Base-by-base conservation (phyloP, 2,797 vertebrate species). In the Spinus olivaceus region DNA sequence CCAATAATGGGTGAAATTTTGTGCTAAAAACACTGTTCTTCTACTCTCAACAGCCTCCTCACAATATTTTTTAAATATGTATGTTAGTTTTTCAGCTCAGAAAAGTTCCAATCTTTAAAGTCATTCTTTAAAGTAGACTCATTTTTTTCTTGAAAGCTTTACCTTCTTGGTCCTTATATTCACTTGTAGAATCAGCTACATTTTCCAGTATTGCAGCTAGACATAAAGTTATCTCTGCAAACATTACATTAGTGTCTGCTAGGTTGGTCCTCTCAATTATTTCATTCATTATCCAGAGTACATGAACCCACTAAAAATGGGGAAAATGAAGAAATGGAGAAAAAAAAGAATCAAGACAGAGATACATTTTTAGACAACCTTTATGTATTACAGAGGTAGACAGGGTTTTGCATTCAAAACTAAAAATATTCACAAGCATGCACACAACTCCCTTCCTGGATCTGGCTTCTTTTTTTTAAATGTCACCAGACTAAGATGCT, bases 261-360 rank as follows among this genome's bases (percentile, higher is more conserved):
- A 98, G 92, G 73, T 97, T 95, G 94, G 83, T 98, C 47, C 87
- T 95, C 35, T 98, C 96, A 88, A 98, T 98, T 93, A 98, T 97
- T 95, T 99, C 98, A 96, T 98, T 98, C 95, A 99, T 96, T 89
- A 98, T 92, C 96, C 97, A 98, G 76, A 99, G 97, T 93, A 98
- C 97, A 96, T 98, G 98, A 82, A 99, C 42, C 98, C 98, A 99
- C 99, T 99, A 91, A 81, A 97, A 93, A 93, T 30, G 51, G 12
- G 39, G 50, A 44, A 27, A 91, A 93, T 28, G 51, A 13, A 37
- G 47, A 49, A 27, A 91, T 1, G 51, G 27, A 60, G 27, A 57
- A 12, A 35, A 47, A 44, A 88, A 91, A 85, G 1, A 79, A 72
- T 47, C 8, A 80, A 61, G 11, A 67, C 4, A 76, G 20, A 67